A percentile compares a stretch with the other conserved stretches of the same genome.
Evolutionary conservation across 2,797 vertebrate species (phyloP).

Genomic region (Cyclura pinguis): DNA sequence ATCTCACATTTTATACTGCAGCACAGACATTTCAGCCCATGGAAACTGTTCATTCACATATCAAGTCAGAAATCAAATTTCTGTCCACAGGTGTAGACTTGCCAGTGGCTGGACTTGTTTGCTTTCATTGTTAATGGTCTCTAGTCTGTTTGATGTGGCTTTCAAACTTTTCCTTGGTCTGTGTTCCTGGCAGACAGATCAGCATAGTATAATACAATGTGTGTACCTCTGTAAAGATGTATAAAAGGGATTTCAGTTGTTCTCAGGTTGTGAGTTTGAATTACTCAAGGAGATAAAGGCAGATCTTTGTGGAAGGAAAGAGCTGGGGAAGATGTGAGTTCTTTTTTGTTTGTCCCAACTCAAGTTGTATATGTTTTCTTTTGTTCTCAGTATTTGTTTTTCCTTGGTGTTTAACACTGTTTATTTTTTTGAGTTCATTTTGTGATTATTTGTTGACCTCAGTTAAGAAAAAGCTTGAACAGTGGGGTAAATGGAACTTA

Average conservation of each 20-base stretch:
- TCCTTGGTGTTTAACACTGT: background rate
- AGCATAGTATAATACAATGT: conserved; percentile 35
- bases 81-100: conserved; percentile 69
- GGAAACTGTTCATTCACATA: conserved; percentile 68
- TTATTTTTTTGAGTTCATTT: background rate
- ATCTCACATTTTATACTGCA: conserved; percentile 57
- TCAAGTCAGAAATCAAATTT: conserved; percentile 66
- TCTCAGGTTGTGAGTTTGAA: conserved; percentile 22
- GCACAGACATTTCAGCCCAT: conserved; percentile 53
- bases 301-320: background rate
- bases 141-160: conserved; percentile 73
- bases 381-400: too few species aligned
- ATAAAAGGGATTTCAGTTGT: conserved; percentile 43
- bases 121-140: conserved; percentile 72
- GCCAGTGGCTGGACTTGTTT: conserved; percentile 75
- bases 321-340: background rate
- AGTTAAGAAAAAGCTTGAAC: background rate
- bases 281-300: conserved; percentile 16
- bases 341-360: background rate
- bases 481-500: background rate
- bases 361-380: background rate
- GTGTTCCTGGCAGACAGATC: conserved; percentile 52
- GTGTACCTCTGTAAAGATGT: conserved; percentile 58
- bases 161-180: conserved; percentile 68
- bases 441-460: background rate